These are phyloP conservation scores for Neolamprologus devosi DNA, from an alignment of 2,113 vertebrate species.

Conservation along the genomic window DNA sequence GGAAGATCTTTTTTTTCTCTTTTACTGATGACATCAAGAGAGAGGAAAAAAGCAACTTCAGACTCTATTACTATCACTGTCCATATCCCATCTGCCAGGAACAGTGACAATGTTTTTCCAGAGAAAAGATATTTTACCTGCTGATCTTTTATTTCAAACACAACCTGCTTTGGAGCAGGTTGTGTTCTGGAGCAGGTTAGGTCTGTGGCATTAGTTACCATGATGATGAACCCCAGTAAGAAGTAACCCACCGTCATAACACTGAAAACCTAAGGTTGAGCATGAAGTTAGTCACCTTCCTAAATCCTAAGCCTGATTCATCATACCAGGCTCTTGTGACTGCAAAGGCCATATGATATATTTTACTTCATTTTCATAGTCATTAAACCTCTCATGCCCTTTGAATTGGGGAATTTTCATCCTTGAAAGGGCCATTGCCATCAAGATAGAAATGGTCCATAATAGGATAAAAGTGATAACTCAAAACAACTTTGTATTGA, in stretches of 20 bases:
- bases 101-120: background rate
- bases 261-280: background rate
- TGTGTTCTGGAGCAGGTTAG: rapidly evolving
- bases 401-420: background rate
- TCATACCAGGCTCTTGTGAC: rapidly evolving
- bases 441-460: background rate
- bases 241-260: background rate
- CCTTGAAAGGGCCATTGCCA: background rate
- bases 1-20: background rate
- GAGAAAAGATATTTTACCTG: background rate
- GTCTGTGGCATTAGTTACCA: background rate
- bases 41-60: background rate
- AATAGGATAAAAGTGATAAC: background rate
- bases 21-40: background rate
- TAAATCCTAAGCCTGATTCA: background rate
- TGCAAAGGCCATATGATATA: background rate
- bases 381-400: background rate
- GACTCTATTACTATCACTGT: background rate
- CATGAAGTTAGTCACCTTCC: background rate
- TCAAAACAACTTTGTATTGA: background rate
- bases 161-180: background rate
- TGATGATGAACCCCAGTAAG: background rate
- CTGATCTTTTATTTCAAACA: background rate
- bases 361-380: background rate
- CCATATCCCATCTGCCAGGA: background rate